A percentile compares a stretch with the other conserved stretches of the same genome.
These are phyloP conservation scores for Ypsolopha scabrella DNA, from an alignment of 2,888 invertebrate species.

Conservation along the genomic window DNA sequence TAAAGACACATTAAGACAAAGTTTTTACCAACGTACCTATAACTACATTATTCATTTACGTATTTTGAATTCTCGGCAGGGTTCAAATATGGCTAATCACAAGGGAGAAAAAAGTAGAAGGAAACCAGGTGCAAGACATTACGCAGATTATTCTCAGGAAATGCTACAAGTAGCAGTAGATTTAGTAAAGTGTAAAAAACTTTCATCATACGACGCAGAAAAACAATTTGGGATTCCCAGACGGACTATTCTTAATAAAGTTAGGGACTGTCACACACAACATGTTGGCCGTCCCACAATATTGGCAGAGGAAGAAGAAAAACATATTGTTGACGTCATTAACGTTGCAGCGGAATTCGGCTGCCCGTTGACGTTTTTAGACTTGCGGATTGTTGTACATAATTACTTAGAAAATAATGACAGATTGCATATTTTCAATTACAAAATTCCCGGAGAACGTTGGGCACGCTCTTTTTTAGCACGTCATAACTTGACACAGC, in stretches of 20 bases:
- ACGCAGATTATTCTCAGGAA: neutral
- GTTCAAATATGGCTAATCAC: too few species aligned
- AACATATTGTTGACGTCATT: constrained; percentile 9
- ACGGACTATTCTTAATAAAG: constrained; percentile 11
- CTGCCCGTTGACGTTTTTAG: constrained; percentile 10
- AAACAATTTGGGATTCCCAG: constrained; percentile 13
- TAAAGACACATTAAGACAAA: too few species aligned
- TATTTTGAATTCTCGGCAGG: too few species aligned
- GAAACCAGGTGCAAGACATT: neutral
- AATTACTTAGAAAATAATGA: constrained; percentile 9
- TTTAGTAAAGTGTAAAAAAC: neutral
- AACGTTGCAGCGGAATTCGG: constrained; percentile 12
- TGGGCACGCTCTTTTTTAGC: constrained; percentile 9
- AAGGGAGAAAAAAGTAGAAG: neutral
- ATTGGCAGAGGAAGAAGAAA: constrained; percentile 11
- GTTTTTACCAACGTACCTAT: too few species aligned
- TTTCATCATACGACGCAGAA: constrained; percentile 8
- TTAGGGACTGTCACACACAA: constrained; percentile 9
- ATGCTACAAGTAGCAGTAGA: neutral
- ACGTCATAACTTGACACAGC: constrained; percentile 3
- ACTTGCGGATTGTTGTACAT: constrained; percentile 11
- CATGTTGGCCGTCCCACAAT: constrained; percentile 10
- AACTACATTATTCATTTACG: too few species aligned
- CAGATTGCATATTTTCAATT: constrained; percentile 9
- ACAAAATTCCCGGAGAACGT: constrained; percentile 10